phyloP scores from a whole-genome alignment of 2,888 invertebrate genomes.

The Hydraecia micacea region DNA sequence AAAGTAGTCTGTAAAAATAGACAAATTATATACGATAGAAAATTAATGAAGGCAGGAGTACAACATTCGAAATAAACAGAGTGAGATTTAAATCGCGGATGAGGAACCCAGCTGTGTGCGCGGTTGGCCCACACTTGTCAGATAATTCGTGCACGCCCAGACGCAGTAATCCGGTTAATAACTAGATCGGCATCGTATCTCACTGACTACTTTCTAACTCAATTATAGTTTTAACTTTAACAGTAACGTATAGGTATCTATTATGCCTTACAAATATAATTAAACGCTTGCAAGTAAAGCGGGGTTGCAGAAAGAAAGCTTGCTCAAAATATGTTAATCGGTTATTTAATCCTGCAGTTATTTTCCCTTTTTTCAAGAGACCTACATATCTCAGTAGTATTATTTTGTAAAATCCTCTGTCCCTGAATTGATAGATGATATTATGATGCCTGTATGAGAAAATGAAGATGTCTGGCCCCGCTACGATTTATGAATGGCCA shows the following conservation, averaged over 20 bases:
- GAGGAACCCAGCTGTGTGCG: conserved; percentile 21
- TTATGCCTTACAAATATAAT: neutral
- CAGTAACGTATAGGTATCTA: conserved; percentile 4
- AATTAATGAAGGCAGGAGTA: neutral
- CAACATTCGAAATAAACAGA: neutral
- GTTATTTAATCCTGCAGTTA: neutral
- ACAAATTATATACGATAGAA: neutral
- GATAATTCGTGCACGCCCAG: conserved; percentile 64
- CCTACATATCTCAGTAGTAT: neutral
- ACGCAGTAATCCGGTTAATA: conserved; percentile 68
- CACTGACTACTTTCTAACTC: conserved; percentile 70
- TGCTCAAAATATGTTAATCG: neutral
- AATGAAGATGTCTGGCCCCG: neutral
- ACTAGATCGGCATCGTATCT: conserved; percentile 71
- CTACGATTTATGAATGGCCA: neutral
- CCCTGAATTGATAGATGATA: neutral
- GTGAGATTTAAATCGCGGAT: neutral
- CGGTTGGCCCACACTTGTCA: conserved; percentile 6
- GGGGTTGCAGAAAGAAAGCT: neutral
- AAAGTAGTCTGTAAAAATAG: neutral
- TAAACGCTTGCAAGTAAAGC: neutral
- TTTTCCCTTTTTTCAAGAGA: neutral
- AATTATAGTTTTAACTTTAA: conserved; percentile 59
- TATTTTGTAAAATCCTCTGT: neutral
- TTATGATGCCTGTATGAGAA: too few relatives aligned